Percentiles rank a stretch among this genome's conserved stretches.
Conservation (phyloP, 2,113 vertebrate species). For the Herpetotheres cachinnans region DNA sequence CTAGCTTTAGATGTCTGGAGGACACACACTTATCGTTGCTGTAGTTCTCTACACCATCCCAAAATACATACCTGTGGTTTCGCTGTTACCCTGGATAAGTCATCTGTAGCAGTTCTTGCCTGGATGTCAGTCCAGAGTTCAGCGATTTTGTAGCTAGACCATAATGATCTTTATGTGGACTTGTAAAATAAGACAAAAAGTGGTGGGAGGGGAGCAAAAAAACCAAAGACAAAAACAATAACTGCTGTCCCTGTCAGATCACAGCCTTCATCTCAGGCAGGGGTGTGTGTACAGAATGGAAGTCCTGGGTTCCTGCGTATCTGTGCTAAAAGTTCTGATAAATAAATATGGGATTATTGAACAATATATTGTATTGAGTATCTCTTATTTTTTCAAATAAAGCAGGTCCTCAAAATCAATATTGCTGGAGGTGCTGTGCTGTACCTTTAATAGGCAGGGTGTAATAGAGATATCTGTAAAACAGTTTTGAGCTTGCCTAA, state of each 20-base stretch:
- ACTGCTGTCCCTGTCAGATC: neutral
- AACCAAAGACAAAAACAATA: neutral
- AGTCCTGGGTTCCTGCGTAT: neutral
- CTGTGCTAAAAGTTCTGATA: neutral
- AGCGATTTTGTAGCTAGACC: neutral
- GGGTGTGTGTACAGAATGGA: neutral
- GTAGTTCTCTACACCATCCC: neutral
- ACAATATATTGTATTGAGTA: accelerated
- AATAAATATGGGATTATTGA: neutral
- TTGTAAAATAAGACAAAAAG: neutral
- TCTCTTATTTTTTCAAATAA: neutral
- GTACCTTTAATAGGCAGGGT: neutral
- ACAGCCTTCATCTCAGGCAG: neutral
- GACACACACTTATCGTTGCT: accelerated
- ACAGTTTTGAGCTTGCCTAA: neutral
- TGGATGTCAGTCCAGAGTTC: neutral
- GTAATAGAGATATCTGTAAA: neutral
- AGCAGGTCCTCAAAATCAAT: neutral
- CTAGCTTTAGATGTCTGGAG: neutral
- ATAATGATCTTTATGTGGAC: neutral
- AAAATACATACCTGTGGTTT: neutral
- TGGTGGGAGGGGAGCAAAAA: neutral
- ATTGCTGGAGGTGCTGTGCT: neutral
- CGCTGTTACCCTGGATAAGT: neutral
- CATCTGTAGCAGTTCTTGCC: neutral